These are phyloP conservation scores for Ochropleura leucogaster DNA, from an alignment of 2,888 invertebrate genomes.

Conservation along the genomic window DNA sequence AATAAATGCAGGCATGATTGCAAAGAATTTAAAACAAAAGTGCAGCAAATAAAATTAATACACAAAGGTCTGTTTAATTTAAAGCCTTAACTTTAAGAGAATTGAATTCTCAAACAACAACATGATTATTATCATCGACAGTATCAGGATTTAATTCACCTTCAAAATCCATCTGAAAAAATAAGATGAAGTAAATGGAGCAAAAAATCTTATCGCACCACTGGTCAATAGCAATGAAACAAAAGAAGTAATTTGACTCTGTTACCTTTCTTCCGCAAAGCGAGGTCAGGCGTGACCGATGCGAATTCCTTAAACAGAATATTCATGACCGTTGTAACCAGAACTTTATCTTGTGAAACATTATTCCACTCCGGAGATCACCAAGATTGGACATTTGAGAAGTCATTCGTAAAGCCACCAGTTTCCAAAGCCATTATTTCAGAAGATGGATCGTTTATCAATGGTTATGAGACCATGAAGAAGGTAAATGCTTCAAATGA, in stretches of 20 bases:
- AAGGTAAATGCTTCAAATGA: conserved; percentile 74
- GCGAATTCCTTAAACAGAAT: conserved; percentile 81
- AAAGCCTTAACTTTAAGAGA: background rate
- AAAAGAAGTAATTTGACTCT: conserved; percentile 81
- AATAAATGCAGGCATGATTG: background rate
- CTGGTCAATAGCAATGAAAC: conserved; percentile 79
- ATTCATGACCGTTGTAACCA: conserved; percentile 69
- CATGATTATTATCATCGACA: conserved; percentile 26
- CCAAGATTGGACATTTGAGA: conserved; percentile 60
- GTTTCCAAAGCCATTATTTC: conserved; percentile 64
- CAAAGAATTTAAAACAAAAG: background rate
- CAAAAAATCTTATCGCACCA: conserved; percentile 76
- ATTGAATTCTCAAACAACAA: background rate
- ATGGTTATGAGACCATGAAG: conserved; percentile 78
- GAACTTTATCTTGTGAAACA: conserved; percentile 64
- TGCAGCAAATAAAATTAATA: background rate
- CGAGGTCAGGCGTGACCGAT: conserved; percentile 87
- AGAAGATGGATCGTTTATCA: conserved; percentile 62
- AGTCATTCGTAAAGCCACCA: conserved; percentile 60
- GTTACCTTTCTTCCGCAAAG: conserved; percentile 87
- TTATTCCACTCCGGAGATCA: conserved; percentile 61
- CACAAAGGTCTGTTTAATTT: background rate
- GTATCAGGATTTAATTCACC: conserved; percentile 48
- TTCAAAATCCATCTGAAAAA: conserved; percentile 64
- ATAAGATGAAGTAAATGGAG: conserved; percentile 71